Percentiles rank a stretch among this genome's conserved stretches.
Evolutionary conservation across 2,113 vertebrate genomes (phyloP).

Genomic region (Columba livia): DNA sequence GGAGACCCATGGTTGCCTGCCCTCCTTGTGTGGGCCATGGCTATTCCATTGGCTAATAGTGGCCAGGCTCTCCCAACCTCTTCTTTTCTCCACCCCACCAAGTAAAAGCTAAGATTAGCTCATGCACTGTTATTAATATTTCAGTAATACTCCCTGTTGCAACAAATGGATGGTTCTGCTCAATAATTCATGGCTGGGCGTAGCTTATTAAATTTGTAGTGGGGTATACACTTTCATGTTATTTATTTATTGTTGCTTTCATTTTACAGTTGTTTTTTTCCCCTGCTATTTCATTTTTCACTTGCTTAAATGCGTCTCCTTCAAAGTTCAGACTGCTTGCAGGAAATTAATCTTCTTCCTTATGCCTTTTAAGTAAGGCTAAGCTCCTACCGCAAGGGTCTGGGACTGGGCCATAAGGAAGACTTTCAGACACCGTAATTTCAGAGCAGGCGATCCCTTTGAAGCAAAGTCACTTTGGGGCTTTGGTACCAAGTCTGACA

Average conservation of each 20-base stretch:
- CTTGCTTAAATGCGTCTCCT: constrained; percentile 19
- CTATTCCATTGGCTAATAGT: background rate
- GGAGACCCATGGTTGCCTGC: rapidly evolving
- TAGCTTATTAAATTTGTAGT: constrained; percentile 47
- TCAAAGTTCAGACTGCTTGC: constrained; percentile 21
- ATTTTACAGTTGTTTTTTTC: background rate
- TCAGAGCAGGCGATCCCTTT: background rate
- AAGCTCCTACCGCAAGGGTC: background rate
- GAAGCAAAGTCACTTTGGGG: background rate
- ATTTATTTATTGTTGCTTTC: constrained; percentile 58
- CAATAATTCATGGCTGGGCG: constrained; percentile 35
- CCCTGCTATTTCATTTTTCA: constrained; percentile 14
- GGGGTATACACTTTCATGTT: constrained; percentile 34
- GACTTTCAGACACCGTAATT: background rate
- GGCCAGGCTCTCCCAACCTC: background rate
- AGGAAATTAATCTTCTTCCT: background rate
- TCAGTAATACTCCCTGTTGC: background rate
- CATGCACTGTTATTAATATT: constrained; percentile 32
- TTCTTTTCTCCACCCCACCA: background rate
- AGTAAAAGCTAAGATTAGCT: constrained; percentile 7
- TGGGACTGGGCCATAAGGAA: background rate
- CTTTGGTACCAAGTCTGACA: background rate
- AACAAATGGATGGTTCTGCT: constrained; percentile 49
- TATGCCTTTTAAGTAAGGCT: constrained; percentile 24
- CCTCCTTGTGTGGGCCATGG: rapidly evolving